These are phyloP conservation scores for Cossypha heuglini DNA, from an alignment of 2,797 vertebrate species.

Conservation along the genomic window DNA sequence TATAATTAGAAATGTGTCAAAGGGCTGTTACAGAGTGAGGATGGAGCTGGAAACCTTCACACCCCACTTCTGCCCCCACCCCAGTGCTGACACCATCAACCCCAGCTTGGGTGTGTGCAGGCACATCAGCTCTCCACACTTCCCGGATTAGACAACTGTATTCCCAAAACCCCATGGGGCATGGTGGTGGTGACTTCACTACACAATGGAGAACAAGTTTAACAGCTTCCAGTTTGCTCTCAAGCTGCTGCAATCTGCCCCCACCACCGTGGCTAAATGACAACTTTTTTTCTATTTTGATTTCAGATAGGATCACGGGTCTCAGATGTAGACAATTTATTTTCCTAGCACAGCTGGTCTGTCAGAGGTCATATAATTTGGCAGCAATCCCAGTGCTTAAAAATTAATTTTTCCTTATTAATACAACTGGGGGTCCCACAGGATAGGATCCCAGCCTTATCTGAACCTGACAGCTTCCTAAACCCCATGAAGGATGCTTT, in stretches of 20 bases:
- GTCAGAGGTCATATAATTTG: conserved; percentile 83
- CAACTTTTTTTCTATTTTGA: conserved; percentile 45
- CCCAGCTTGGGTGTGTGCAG: background rate
- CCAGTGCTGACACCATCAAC: background rate
- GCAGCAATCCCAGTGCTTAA: conserved; percentile 82
- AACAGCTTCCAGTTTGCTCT: conserved; percentile 37
- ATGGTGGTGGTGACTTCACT: background rate
- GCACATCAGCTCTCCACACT: conserved; percentile 17
- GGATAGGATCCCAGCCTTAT: conserved; percentile 81
- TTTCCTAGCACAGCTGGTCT: conserved; percentile 81
- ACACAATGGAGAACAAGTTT: conserved; percentile 7
- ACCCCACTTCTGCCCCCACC: background rate
- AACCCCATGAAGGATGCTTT: conserved; percentile 74
- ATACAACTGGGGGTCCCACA: conserved; percentile 79
- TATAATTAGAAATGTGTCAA: conserved; percentile 68
- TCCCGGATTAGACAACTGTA: conserved; percentile 47
- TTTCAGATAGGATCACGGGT: conserved; percentile 58
- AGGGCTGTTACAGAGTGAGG: conserved; percentile 28
- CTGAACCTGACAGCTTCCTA: conserved; percentile 83
- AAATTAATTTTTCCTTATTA: conserved; percentile 87
- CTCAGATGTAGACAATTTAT: conserved; percentile 78
- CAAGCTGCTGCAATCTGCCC: conserved; percentile 18
- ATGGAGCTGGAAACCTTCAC: conserved; percentile 49
- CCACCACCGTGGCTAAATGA: conserved; percentile 25
- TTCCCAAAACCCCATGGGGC: background rate